These are phyloP conservation scores for Salarias fasciatus DNA, from an alignment of 2,797 vertebrate species.

Conservation along the genomic window DNA sequence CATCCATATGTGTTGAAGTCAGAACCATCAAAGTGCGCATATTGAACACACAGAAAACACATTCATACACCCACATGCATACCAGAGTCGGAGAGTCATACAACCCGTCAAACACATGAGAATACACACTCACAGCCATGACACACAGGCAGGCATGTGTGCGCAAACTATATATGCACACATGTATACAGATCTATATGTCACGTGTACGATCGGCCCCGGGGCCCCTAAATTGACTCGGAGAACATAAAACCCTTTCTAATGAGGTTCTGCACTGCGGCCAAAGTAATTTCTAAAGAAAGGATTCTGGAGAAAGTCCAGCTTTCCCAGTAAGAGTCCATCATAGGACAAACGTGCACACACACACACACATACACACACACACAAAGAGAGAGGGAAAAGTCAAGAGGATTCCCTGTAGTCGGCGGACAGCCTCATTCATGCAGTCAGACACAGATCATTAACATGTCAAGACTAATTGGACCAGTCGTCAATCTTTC, in stretches of 20 bases:
- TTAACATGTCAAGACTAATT: slow-evolving; percentile 71
- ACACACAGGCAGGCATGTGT: slow-evolving; percentile 24
- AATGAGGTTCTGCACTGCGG: slow-evolving; percentile 59
- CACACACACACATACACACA: slow-evolving; percentile 31
- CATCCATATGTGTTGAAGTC: too few species aligned
- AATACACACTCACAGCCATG: not conserved
- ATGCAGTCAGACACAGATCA: slow-evolving; percentile 50
- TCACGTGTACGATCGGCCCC: slow-evolving; percentile 19
- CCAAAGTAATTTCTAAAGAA: slow-evolving; percentile 36
- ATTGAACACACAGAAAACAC: not conserved
- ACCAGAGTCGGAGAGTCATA: slow-evolving; percentile 1
- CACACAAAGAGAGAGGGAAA: slow-evolving; percentile 14
- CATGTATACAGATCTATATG: slow-evolving; percentile 9
- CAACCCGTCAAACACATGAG: slow-evolving; percentile 10
- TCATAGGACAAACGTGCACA: slow-evolving; percentile 38
- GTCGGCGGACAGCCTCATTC: slow-evolving; percentile 59
- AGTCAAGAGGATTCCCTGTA: slow-evolving; percentile 40
- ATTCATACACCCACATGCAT: not conserved
- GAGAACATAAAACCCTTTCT: slow-evolving; percentile 65
- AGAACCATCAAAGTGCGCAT: too few species aligned
- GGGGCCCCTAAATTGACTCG: slow-evolving; percentile 46
- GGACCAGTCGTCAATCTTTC: slow-evolving; percentile 27
- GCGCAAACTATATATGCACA: not conserved
- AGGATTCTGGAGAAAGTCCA: slow-evolving; percentile 66
- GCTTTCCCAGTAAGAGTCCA: slow-evolving; percentile 46